Evolutionary conservation across 2,113 vertebrate genomes (phyloP).

Genomic region (Gymnocephalus cernua): DNA sequence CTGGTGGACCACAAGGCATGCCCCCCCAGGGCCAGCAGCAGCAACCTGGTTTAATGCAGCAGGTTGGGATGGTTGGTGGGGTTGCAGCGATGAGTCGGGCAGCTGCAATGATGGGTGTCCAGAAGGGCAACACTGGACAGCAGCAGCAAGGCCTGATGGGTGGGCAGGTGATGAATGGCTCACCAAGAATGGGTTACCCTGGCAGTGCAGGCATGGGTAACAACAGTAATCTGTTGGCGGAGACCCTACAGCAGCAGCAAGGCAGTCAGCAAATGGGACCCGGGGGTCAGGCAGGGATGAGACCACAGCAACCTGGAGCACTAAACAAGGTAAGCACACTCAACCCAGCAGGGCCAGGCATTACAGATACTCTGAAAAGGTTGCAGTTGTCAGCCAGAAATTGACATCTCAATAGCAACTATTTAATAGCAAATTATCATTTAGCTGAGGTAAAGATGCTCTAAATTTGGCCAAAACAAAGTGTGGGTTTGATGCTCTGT

Average conservation of each 20-base stretch:
- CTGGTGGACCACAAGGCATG: slow-evolving; percentile 76
- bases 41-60: slow-evolving; percentile 89
- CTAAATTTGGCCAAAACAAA: not conserved
- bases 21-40: slow-evolving; percentile 77
- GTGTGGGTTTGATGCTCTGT: not conserved
- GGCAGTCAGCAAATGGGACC: slow-evolving; percentile 84
- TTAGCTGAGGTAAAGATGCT: not conserved
- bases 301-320: slow-evolving; percentile 91
- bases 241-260: slow-evolving; percentile 92
- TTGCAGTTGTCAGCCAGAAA: not conserved
- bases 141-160: slow-evolving; percentile 84
- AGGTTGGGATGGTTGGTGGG: slow-evolving; percentile 78
- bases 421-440: not conserved
- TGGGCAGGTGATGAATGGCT: slow-evolving; percentile 94
- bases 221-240: slow-evolving; percentile 89
- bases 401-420: not conserved
- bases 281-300: slow-evolving; percentile 88
- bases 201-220: slow-evolving; percentile 87
- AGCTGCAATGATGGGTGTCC: slow-evolving; percentile 80
- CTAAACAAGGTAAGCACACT: slow-evolving; percentile 88
- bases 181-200: slow-evolving; percentile 92
- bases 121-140: slow-evolving; percentile 80
- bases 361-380: not conserved
- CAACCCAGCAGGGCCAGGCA: not conserved
- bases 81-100: slow-evolving; percentile 75